These are phyloP conservation scores for Notolabrus celidotus DNA, from an alignment of 2,797 vertebrate genomes.

Conservation along the genomic window DNA sequence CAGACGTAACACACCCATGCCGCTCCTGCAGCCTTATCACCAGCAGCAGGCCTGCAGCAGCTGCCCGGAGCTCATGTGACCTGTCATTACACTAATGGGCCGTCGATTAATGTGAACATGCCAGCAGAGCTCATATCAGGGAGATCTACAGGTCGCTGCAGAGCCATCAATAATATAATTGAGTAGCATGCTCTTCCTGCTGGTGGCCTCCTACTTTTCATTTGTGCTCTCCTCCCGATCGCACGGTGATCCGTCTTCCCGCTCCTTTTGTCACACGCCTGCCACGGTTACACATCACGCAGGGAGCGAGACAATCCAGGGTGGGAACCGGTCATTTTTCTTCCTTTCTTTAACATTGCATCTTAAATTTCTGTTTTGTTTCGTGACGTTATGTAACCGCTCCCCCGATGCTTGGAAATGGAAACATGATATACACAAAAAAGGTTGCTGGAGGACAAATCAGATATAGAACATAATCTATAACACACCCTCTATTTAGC, in stretches of 20 bases:
- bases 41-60: slow-evolving; percentile 54
- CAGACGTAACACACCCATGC: slow-evolving; percentile 56
- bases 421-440: slow-evolving; percentile 21
- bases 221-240: slow-evolving; percentile 8
- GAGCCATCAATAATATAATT: slow-evolving; percentile 50
- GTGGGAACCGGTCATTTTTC: neutral
- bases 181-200: slow-evolving; percentile 22
- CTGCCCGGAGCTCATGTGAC: slow-evolving; percentile 57
- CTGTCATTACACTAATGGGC: slow-evolving; percentile 73
- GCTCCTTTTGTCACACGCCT: neutral
- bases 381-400: neutral
- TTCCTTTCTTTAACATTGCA: neutral
- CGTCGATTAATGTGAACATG: slow-evolving; percentile 74
- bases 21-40: slow-evolving; percentile 52
- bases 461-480: neutral
- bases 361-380: slow-evolving; percentile 28
- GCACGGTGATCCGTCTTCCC: neutral
- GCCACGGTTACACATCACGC: slow-evolving; percentile 4
- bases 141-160: slow-evolving; percentile 55
- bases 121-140: slow-evolving; percentile 63
- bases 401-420: slow-evolving; percentile 17
- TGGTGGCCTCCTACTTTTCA: slow-evolving; percentile 17
- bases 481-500: slow-evolving; percentile 32
- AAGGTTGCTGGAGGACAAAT: slow-evolving; percentile 28
- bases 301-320: slow-evolving; percentile 5